Evolutionary conservation across 2,888 invertebrate genomes (phyloP).

Genomic region (Drosophila borealis): DNA sequence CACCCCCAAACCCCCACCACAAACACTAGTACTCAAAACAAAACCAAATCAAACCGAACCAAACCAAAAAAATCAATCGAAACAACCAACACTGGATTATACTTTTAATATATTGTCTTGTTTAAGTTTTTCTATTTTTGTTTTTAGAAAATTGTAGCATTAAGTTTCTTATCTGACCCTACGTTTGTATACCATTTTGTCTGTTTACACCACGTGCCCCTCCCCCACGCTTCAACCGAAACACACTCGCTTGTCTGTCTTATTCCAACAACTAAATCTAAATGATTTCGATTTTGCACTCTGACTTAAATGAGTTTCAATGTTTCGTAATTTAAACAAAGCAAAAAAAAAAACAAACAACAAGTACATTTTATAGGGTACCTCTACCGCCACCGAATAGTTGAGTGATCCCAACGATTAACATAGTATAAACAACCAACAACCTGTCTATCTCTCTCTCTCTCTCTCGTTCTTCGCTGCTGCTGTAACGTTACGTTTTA

Average conservation of each 20-base stretch:
- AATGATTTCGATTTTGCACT: conserved; percentile 40
- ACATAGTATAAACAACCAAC: conserved; percentile 69
- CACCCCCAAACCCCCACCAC: conserved; percentile 44
- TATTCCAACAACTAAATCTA: conserved; percentile 20
- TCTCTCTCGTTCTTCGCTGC: conserved; percentile 71
- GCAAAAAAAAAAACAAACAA: conserved; percentile 9
- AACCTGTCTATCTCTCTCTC: conserved; percentile 82
- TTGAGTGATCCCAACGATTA: conserved; percentile 77
- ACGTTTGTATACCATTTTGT: conserved; percentile 36
- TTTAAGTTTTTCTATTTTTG: conserved; percentile 72
- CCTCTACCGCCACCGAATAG: conserved; percentile 55
- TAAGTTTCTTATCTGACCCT: conserved; percentile 64
- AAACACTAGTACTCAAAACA: conserved; percentile 62
- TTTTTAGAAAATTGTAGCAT: conserved; percentile 69
- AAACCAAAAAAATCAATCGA: conserved; percentile 51
- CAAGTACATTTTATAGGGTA: conserved; percentile 49
- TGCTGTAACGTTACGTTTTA: conserved; percentile 77
- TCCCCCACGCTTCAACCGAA: conserved; percentile 40
- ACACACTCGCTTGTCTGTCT: conserved; percentile 40
- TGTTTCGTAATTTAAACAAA: conserved; percentile 4
- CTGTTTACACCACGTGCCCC: conserved; percentile 35
- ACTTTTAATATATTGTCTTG: conserved; percentile 71
- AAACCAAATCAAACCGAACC: conserved; percentile 56
- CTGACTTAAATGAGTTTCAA: conserved; percentile 23
- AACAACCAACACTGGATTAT: conserved; percentile 57